Conservation (phyloP, 2,113 vertebrate genomes). For the Henicopernis longicauda region DNA sequence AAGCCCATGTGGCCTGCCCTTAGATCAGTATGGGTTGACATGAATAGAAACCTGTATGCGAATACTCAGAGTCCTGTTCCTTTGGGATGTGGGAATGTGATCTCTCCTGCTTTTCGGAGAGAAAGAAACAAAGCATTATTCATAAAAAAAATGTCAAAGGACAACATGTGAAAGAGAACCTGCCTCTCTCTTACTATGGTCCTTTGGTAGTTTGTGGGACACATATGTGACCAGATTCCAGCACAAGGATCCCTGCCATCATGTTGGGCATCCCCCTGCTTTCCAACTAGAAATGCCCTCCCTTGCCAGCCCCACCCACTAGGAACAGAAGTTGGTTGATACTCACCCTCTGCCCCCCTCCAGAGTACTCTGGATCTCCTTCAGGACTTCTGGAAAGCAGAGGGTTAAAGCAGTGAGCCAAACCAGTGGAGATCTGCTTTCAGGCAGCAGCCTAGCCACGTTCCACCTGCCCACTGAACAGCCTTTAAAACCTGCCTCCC, state of each 20-base stretch:
- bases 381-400: constrained; percentile 83
- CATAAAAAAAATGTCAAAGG: neutral
- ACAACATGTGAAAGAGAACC: constrained; percentile 16
- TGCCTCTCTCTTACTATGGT: neutral
- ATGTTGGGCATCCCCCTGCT: neutral
- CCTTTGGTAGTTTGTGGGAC: neutral
- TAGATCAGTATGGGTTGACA: constrained; percentile 47
- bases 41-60: constrained; percentile 60
- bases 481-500: neutral
- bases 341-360: constrained; percentile 89
- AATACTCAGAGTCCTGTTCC: constrained; percentile 66
- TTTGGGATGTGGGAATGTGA: constrained; percentile 61
- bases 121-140: constrained; percentile 66
- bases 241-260: neutral
- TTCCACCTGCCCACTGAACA: neutral
- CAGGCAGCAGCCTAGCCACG: constrained; percentile 1
- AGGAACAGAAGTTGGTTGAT: neutral
- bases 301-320: neutral
- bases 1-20: constrained; percentile 47
- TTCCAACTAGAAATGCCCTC: neutral
- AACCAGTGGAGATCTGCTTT: neutral
- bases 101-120: constrained; percentile 67
- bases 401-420: constrained; percentile 30
- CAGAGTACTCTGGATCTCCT: constrained; percentile 94
- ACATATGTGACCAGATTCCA: neutral